Conservation (phyloP, 2,888 invertebrate species). For the Lagria hirta region DNA sequence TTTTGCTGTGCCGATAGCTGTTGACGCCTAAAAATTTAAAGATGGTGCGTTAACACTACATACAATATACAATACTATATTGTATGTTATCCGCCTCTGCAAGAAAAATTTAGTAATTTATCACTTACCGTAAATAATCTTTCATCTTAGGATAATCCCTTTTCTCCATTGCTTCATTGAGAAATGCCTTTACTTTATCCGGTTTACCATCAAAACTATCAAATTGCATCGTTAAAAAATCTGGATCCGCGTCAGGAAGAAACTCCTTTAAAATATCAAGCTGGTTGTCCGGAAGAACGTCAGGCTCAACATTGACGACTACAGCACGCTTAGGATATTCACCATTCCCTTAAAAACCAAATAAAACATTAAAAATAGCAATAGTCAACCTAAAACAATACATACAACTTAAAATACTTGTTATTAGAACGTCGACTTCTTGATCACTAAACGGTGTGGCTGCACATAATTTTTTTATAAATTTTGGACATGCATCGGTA, state of each 20-base stretch:
- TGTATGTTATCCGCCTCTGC: not conserved
- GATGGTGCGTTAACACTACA: conserved; percentile 11
- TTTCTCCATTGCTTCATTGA: conserved; percentile 35
- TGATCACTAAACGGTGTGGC: conserved; percentile 28
- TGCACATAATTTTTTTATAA: conserved; percentile 35
- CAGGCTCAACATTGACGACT: conserved; percentile 22
- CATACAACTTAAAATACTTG: conserved; percentile 30
- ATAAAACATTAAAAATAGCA: conserved; percentile 10
- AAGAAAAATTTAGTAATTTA: conserved; percentile 3
- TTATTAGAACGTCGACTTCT: conserved; percentile 33
- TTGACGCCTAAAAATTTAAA: conserved; percentile 39
- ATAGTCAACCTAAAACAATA: conserved; percentile 3
- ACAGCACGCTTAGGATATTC: conserved; percentile 40
- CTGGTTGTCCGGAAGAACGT: conserved; percentile 39
- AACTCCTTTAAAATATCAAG: conserved; percentile 38
- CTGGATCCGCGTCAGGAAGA: conserved; percentile 45
- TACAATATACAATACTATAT: conserved; percentile 11
- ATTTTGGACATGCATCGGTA: conserved; percentile 41
- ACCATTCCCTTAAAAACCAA: conserved; percentile 21
- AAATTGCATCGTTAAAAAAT: conserved; percentile 35
- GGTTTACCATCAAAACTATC: conserved; percentile 32
- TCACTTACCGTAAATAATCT: conserved; percentile 33
- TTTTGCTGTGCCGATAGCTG: conserved; percentile 49
- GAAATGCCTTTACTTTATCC: conserved; percentile 35
- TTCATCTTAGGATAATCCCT: conserved; percentile 42